Base-by-base conservation (phyloP, 2,888 invertebrate genomes). In the Nysson spinosus region DNA sequence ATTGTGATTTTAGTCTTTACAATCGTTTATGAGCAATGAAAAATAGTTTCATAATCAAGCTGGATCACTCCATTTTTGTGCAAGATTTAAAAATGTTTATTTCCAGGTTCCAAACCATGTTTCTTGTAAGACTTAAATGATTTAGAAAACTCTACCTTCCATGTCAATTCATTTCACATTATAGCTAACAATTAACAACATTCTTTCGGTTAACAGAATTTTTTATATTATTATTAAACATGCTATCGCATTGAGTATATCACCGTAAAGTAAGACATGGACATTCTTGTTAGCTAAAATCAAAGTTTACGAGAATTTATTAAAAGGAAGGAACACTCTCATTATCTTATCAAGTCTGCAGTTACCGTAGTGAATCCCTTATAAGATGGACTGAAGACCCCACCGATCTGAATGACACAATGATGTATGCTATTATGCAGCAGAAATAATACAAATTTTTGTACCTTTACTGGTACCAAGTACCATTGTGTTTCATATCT, bases 261-360 rank as follows among this genome's bases (percentile, higher is more conserved):
- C 14, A 43, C 43, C 43, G 28, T 43, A n/a, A 43, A 43, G 17
- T 43, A 43, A 9, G 43, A 43, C 16, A 28, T 3, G 1, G 30
- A 14, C 43, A 43, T 9, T 9, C n/a, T 28, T 12, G 16, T 2
- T 9, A 43, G 1, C 43, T 43, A n/a, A 2, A 43, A 43, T 3
- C 2, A 26, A n/a, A 28, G 9, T 12, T 24, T 1, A 24, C 22
- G 20, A 5, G 11, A 1, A n/a, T n/a, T n/a, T n/a, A n/a, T n/a
- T n/a, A 42, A 42, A 42, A 14, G 6, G 11, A 4, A 3, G 14
- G 12, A 11, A 14, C 11, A 5, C n/a, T 39, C 3, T 17, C 9
- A 4, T n/a, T 22, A 5, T n/a, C 3, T 4, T 4, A 19, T 9
- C 3, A 9, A 39, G 1, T 5, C 1, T 20, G 4, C n/a, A n/a